Evolutionary conservation across 2,113 vertebrate genomes (phyloP).

Genomic region (Brachirus orientalis): DNA sequence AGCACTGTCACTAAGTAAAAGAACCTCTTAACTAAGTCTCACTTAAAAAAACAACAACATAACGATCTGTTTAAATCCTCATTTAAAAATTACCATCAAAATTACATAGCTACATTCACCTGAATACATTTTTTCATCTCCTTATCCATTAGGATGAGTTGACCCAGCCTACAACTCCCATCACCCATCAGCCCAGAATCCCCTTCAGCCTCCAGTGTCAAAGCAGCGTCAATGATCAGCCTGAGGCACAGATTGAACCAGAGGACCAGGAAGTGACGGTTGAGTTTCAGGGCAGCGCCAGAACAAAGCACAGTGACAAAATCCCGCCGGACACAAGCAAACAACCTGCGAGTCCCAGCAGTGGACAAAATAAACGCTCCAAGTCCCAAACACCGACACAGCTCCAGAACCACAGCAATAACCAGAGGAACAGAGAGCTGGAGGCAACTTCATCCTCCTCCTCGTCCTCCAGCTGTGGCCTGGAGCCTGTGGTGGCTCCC

Average conservation of each 20-base stretch:
- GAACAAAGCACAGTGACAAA: background rate
- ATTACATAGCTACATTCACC: too few species aligned
- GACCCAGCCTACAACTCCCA: background rate
- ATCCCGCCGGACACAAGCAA: too few species aligned
- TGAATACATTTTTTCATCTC: background rate
- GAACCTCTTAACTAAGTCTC: too few species aligned
- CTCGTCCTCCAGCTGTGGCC: conserved; percentile 1
- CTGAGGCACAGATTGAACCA: background rate
- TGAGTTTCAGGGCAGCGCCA: background rate
- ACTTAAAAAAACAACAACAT: too few species aligned
- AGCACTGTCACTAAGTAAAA: too few species aligned
- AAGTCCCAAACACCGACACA: too few species aligned
- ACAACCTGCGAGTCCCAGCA: background rate
- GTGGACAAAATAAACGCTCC: background rate
- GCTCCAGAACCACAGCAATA: fast-evolving
- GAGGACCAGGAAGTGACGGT: background rate
- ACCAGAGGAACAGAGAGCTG: conserved; percentile 4
- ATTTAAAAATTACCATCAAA: too few species aligned
- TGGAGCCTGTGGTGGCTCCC: conserved; percentile 40
- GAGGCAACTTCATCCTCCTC: background rate
- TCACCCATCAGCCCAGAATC: conserved; percentile 17
- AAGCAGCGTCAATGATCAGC: background rate
- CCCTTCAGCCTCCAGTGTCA: conserved; percentile 30
- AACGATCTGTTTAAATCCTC: too few species aligned
- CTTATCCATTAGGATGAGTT: background rate